phyloP scores from a whole-genome alignment of 2,113 vertebrate species.

The Malaclemys terrapin region DNA sequence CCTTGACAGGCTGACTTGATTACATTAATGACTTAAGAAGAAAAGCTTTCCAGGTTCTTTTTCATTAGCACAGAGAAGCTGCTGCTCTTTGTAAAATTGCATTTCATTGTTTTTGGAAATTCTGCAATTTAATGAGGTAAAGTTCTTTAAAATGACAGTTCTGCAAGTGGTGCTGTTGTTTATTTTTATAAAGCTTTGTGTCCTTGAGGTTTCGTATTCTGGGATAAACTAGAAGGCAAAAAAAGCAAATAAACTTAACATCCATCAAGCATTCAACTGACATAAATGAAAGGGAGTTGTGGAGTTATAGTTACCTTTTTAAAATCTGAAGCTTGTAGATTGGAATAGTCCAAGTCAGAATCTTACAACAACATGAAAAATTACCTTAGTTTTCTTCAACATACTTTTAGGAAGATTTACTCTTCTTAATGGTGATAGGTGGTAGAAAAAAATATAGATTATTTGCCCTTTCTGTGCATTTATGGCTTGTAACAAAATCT shows the following conservation, averaged over 20 bases:
- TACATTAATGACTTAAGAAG: slow-evolving; percentile 24
- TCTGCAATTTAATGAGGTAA: slow-evolving; percentile 47
- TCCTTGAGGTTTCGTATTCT: slow-evolving; percentile 27
- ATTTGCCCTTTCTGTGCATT: neutral
- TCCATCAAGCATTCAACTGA: slow-evolving; percentile 23
- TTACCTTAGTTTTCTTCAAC: neutral
- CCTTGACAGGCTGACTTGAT: neutral
- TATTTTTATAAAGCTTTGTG: slow-evolving; percentile 51
- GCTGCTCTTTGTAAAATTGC: slow-evolving; percentile 11
- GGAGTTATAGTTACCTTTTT: neutral
- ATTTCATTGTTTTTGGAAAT: slow-evolving; percentile 38
- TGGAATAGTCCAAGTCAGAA: neutral
- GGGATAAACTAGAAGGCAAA: slow-evolving; percentile 43
- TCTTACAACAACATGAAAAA: neutral
- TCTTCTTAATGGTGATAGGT: neutral
- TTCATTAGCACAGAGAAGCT: slow-evolving; percentile 32
- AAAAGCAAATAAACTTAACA: slow-evolving; percentile 43
- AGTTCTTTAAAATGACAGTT: slow-evolving; percentile 40
- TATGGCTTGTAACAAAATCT: neutral
- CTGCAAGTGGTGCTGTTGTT: slow-evolving; percentile 30
- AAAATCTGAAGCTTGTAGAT: neutral
- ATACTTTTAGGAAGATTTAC: neutral
- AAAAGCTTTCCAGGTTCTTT: slow-evolving; percentile 1
- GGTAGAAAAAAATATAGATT: neutral
- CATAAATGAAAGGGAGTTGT: neutral